Percentiles rank a stretch among this genome's conserved stretches.
Evolutionary conservation across 2,113 vertebrate species (phyloP).

Genomic region (Excalfactoria chinensis): DNA sequence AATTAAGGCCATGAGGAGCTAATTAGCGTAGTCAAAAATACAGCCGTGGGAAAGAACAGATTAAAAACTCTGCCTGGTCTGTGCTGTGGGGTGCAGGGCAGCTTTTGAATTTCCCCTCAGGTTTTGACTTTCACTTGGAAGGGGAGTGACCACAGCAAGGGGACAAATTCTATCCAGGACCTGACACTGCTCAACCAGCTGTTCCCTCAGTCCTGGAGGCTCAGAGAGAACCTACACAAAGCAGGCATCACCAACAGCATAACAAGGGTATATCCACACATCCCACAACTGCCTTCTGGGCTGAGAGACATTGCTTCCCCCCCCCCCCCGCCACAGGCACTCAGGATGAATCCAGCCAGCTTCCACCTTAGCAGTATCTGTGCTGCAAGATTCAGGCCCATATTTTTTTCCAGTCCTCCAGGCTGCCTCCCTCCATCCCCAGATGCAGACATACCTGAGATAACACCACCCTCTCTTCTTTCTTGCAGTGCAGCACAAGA

Average conservation of each 20-base stretch:
- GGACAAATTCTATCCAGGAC: not conserved
- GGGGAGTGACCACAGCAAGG: not conserved
- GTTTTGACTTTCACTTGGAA: not conserved
- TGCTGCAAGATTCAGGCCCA: not conserved
- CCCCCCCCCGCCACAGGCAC: not conserved
- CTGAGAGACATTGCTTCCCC: accelerated
- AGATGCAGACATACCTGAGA: too few species aligned
- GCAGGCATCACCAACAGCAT: not conserved
- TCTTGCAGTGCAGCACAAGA: not conserved
- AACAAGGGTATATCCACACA: not conserved
- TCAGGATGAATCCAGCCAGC: accelerated
- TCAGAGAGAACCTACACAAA: not conserved
- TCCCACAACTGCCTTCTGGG: accelerated
- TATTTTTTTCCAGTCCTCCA: not conserved
- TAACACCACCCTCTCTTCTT: not conserved
- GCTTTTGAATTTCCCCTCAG: not conserved
- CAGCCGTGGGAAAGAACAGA: not conserved
- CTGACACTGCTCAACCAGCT: not conserved
- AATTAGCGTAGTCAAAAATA: not conserved
- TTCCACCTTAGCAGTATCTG: not conserved
- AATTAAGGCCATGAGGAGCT: not conserved
- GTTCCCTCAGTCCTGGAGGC: not conserved
- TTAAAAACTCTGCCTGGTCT: not conserved
- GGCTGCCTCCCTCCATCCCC: accelerated
- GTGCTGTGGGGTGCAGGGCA: not conserved